Conservation (phyloP, 2,113 vertebrate species). For the Alligator sinensis region DNA sequence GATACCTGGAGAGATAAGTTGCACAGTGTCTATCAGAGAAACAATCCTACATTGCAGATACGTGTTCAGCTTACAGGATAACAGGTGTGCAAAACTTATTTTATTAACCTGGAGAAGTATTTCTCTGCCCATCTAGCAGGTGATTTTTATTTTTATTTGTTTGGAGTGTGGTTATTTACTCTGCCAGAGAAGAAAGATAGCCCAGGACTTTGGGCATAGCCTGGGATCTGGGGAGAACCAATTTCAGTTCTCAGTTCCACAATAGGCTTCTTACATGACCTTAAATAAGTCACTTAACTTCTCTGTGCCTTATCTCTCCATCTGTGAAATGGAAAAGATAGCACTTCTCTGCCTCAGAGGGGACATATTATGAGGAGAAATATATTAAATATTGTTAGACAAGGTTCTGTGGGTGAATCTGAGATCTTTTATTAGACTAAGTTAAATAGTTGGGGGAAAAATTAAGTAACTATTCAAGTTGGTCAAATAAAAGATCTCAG, state of each 20-base stretch:
- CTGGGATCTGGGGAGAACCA: not conserved
- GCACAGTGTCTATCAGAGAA: not conserved
- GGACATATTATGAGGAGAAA: not conserved
- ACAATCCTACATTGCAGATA: fast-evolving
- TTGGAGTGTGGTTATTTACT: not conserved
- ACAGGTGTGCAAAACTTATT: not conserved
- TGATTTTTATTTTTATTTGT: not conserved
- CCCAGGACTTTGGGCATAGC: not conserved
- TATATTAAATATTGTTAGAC: not conserved
- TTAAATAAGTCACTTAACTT: not conserved
- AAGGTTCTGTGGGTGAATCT: not conserved
- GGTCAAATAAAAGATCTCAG: no score
- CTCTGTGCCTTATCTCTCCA: not conserved
- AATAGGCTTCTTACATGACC: not conserved
- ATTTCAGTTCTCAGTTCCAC: not conserved
- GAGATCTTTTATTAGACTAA: no score
- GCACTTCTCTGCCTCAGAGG: not conserved
- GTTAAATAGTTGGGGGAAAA: no score
- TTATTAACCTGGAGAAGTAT: not conserved
- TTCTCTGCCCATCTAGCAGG: not conserved
- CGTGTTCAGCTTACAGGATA: not conserved
- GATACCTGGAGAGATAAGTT: not conserved
- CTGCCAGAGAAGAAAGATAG: constrained; percentile 7
- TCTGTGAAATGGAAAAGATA: constrained; percentile 6
- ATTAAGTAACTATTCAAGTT: no score